phyloP scores from a whole-genome alignment of 2,113 vertebrate species.

The Xiphophorus couchianus region DNA sequence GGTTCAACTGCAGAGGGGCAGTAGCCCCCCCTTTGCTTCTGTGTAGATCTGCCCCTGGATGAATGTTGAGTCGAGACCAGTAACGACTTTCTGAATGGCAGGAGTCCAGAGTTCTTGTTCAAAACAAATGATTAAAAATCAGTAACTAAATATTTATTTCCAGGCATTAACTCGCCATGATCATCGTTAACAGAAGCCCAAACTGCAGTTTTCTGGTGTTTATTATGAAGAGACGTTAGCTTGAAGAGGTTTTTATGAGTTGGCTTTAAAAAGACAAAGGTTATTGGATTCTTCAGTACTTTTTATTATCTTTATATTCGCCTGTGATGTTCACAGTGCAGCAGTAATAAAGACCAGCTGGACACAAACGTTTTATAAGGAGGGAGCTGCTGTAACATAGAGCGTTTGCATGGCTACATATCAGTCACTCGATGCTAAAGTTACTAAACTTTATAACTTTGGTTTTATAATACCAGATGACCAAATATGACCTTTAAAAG shows the following conservation, averaged over 20 bases:
- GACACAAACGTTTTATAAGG: not conserved
- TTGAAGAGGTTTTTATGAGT: not conserved
- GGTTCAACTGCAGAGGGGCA: too few relatives aligned
- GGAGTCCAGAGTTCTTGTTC: too few relatives aligned
- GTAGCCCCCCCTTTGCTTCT: too few relatives aligned
- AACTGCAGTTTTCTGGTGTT: not conserved
- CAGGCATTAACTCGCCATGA: not conserved
- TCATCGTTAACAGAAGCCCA: too few relatives aligned
- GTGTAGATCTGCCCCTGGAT: too few relatives aligned
- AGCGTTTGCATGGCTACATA: not conserved
- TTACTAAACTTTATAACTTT: not conserved
- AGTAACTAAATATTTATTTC: not conserved
- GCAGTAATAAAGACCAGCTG: slow-evolving; percentile 14
- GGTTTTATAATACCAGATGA: not conserved
- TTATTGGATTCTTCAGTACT: not conserved
- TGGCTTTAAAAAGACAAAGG: not conserved
- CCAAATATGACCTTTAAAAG: not conserved
- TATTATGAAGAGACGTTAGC: not conserved
- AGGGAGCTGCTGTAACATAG: not conserved
- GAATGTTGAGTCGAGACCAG: too few relatives aligned
- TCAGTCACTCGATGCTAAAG: not conserved
- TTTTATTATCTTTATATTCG: not conserved
- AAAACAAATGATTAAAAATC: not conserved
- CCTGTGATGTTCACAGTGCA: not conserved
- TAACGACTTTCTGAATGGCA: too few relatives aligned